These are phyloP conservation scores for Rhinoraja longicauda DNA, from an alignment of 2,797 vertebrate genomes.

Conservation along the genomic window DNA sequence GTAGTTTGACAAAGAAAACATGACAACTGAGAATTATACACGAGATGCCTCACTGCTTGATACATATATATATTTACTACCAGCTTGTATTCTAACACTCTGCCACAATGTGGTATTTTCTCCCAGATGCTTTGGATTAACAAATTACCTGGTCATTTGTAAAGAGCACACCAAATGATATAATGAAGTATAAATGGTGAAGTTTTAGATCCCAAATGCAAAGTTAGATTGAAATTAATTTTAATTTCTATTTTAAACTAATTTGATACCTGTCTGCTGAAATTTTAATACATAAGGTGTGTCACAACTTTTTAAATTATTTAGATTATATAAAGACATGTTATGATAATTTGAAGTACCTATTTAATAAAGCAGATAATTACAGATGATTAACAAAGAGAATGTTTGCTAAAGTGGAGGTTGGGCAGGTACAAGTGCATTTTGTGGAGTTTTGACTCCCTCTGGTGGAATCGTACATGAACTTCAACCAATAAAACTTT, in stretches of 20 bases:
- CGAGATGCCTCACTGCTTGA: background rate
- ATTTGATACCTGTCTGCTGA: background rate
- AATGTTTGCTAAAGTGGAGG: background rate
- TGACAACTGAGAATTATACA: background rate
- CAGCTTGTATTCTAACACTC: background rate
- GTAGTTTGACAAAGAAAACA: background rate
- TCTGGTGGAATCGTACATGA: background rate
- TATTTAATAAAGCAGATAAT: background rate
- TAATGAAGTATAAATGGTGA: background rate
- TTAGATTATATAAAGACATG: background rate
- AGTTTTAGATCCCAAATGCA: background rate
- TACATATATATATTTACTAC: no score
- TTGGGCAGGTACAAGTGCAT: background rate
- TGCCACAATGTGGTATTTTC: background rate
- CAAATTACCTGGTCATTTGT: no score
- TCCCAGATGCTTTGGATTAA: no score
- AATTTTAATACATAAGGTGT: background rate
- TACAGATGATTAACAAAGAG: background rate
- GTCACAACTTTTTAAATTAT: background rate
- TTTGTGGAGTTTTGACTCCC: background rate
- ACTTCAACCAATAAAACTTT: background rate
- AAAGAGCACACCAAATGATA: no score
- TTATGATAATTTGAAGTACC: background rate
- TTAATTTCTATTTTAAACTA: background rate
- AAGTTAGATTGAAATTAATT: background rate